A percentile compares a stretch with the other conserved stretches of the same genome.
These are phyloP conservation scores for Gymnoscopelus microlampas DNA, from an alignment of 2,797 vertebrate genomes.

Conservation along the genomic window DNA sequence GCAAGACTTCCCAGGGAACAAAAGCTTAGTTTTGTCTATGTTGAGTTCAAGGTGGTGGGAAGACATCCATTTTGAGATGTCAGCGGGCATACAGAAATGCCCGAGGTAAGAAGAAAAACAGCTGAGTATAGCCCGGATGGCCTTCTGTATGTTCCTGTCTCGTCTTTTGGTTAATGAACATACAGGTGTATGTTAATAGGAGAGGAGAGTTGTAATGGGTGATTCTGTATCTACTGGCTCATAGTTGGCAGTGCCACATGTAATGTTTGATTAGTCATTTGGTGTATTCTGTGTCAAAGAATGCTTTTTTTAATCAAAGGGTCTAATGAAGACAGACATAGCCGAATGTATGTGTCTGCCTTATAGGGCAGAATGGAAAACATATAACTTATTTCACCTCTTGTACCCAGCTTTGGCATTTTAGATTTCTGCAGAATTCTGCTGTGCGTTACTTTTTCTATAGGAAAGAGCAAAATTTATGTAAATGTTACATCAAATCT, in stretches of 20 bases:
- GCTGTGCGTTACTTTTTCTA: slow-evolving; percentile 39
- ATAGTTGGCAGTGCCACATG: slow-evolving; percentile 65
- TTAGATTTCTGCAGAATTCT: slow-evolving; percentile 35
- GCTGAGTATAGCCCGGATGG: slow-evolving; percentile 29
- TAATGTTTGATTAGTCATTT: slow-evolving; percentile 51
- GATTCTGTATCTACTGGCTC: slow-evolving; percentile 63
- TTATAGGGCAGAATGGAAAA: slow-evolving; percentile 55
- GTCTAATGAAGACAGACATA: slow-evolving; percentile 10
- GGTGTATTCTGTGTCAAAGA: too few relatives aligned
- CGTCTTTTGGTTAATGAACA: slow-evolving; percentile 71
- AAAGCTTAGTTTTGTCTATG: too few relatives aligned
- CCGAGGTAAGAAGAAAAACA: too few relatives aligned
- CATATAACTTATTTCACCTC: slow-evolving; percentile 60
- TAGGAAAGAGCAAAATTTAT: slow-evolving; percentile 59
- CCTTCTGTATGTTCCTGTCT: slow-evolving; percentile 51
- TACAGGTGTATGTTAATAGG: slow-evolving; percentile 73
- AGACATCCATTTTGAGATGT: slow-evolving; percentile 12
- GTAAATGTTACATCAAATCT: slow-evolving; percentile 61
- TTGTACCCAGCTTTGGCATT: slow-evolving; percentile 50
- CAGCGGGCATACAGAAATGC: too few relatives aligned
- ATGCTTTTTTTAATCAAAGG: slow-evolving; percentile 1
- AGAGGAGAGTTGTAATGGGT: slow-evolving; percentile 67
- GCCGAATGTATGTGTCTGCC: slow-evolving; percentile 21
- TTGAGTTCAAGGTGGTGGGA: background rate
- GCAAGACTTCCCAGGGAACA: too few relatives aligned